phyloP scores from a whole-genome alignment of 2,888 invertebrate genomes.

The Creontiades dilutus region DNA sequence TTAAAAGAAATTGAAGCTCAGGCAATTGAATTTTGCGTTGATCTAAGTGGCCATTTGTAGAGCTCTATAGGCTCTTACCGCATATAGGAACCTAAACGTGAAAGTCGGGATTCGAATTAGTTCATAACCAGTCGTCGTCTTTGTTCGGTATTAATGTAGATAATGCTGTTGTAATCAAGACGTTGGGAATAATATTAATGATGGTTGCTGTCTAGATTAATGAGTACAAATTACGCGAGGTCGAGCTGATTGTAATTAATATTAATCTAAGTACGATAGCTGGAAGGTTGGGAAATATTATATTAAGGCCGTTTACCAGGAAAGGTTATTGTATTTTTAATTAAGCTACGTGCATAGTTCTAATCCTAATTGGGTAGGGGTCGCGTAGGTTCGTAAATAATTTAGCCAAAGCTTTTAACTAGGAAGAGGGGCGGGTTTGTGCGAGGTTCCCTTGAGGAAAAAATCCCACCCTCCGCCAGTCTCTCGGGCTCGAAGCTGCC shows the following conservation, averaged over 20 bases:
- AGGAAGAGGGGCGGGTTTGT: slow-evolving; percentile 69
- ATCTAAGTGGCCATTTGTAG: too few relatives aligned
- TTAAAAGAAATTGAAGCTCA: too few relatives aligned
- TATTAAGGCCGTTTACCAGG: slow-evolving; percentile 66
- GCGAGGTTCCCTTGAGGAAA: slow-evolving; percentile 37
- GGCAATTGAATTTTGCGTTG: too few relatives aligned
- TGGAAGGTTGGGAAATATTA: slow-evolving; percentile 57
- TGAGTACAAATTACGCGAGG: slow-evolving; percentile 61
- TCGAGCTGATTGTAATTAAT: slow-evolving; percentile 65
- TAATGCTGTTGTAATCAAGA: slow-evolving; percentile 4
- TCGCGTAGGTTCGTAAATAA: slow-evolving; percentile 75
- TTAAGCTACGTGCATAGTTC: slow-evolving; percentile 72
- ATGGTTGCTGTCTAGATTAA: slow-evolving; percentile 56
- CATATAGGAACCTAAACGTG: too few relatives aligned
- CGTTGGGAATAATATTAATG: slow-evolving; percentile 24
- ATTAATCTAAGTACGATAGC: slow-evolving; percentile 62
- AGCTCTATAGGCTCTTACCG: too few relatives aligned
- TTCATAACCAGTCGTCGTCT: too few relatives aligned
- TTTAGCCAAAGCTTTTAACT: slow-evolving; percentile 76
- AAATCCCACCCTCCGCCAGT: background rate
- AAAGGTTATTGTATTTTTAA: slow-evolving; percentile 75
- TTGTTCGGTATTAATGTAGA: background rate
- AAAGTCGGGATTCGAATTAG: too few relatives aligned
- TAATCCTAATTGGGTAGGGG: slow-evolving; percentile 75
- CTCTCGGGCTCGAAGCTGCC: background rate